Base-by-base conservation (phyloP, 2,113 vertebrate species). In the Nanorana parkeri region DNA sequence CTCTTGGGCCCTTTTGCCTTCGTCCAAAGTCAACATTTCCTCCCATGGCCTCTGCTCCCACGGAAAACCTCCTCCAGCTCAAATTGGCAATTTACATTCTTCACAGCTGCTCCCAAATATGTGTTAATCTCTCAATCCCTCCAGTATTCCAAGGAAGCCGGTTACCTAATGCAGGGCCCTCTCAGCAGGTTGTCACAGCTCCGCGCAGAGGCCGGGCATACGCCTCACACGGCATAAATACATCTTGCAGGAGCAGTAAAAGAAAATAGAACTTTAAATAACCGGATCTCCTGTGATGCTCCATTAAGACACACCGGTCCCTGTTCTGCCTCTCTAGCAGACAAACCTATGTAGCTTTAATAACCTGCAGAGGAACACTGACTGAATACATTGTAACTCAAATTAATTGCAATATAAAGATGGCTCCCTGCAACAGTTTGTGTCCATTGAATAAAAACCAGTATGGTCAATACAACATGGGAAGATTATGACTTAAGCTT, bases 61-160 rank as follows among this genome's bases (percentile, higher is more conserved):
- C 65, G 55, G 24, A 65, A 72, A 41, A 16, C 63, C 78, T 28
- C 69, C 60, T 74, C 51, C 61, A 82, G 55, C 47, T 29, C 58
- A 67, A 82, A 82, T 65, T 82, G 69, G 80, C 80, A 82, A 82
- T 74, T 82, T 82, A 82, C 80, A 82, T 82, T 74, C 69, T 82
- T 82, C 80, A 75, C 69, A 82, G 80, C 69, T 74, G 80, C 61
- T 74, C 71, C 61, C 80, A 75, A 82, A 74, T 75, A 82, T 41
- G 80, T 82, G 69, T 82, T 82, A 82, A 82, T 82, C 71, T 82
- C 80, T 75, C 69, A 75, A 82, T 82, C 80, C 80, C 80, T 82
- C 61, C 80, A 75, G 80, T 82, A 82, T 82, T 82, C 47, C 63
- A 28, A 71, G 68, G 60, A 82, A 75, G 80, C 74, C 51, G 80